Evolutionary conservation across 2,113 vertebrate species (phyloP).

Genomic region (Dasyprocta punctata): DNA sequence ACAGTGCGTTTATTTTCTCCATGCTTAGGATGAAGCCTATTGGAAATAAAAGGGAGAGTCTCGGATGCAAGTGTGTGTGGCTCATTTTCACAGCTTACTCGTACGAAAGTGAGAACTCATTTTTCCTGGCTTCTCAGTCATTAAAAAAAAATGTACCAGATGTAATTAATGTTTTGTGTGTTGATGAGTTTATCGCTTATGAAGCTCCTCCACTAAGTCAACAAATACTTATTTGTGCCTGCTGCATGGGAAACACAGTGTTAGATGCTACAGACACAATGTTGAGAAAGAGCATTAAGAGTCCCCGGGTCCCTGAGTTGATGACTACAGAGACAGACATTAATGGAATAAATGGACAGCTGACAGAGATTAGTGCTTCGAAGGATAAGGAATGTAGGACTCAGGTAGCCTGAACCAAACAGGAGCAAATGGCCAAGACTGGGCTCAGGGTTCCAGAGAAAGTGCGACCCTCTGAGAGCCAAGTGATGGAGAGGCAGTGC

Average conservation of each 20-base stretch:
- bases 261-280: not conserved
- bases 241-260: not conserved
- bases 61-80: not conserved
- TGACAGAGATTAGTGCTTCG: not conserved
- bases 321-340: not conserved
- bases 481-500: not conserved
- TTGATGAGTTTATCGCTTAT: conserved; percentile 65
- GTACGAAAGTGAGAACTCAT: not conserved
- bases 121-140: conserved; percentile 52
- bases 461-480: not conserved
- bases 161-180: conserved; percentile 3
- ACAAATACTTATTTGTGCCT: conserved; percentile 32
- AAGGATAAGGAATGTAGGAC: not conserved
- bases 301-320: not conserved
- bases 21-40: conserved; percentile 6
- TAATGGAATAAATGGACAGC: not conserved
- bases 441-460: not conserved
- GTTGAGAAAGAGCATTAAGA: not conserved
- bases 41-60: not conserved
- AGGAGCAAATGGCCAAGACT: not conserved
- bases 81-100: conserved; percentile 32
- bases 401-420: not conserved
- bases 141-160: not conserved
- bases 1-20: conserved; percentile 16
- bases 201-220: not conserved